Conservation (phyloP, 2,888 invertebrate species). For the Ophion ellenae region DNA sequence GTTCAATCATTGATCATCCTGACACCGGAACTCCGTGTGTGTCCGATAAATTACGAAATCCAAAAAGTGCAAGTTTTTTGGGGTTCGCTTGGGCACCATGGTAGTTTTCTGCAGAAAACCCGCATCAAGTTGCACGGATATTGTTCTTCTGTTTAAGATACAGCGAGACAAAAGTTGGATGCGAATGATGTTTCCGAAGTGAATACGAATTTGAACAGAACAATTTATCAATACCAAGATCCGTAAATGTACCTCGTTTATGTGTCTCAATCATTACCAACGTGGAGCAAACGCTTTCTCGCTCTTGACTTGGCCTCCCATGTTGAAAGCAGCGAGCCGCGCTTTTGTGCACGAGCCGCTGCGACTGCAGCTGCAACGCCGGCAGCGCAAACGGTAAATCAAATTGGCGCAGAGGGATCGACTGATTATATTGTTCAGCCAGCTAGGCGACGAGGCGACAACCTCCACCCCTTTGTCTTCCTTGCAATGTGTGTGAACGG, state of each 20-base stretch:
- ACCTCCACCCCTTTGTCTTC: constrained; percentile 35
- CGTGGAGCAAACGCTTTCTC: background rate
- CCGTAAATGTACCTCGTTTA: background rate
- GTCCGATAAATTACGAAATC: background rate
- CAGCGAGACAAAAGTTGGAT: background rate
- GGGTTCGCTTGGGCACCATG: background rate
- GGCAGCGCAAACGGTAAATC: constrained; percentile 60
- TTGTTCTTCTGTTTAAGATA: background rate
- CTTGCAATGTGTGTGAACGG: constrained; percentile 30
- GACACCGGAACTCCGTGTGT: constrained; percentile 16
- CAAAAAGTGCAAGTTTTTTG: background rate
- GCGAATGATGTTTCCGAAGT: background rate
- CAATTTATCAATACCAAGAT: background rate
- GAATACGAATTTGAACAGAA: background rate
- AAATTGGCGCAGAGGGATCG: constrained; percentile 65
- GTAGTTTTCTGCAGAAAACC: background rate
- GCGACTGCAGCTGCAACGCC: constrained; percentile 25
- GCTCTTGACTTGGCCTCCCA: background rate
- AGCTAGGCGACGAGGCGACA: constrained; percentile 36
- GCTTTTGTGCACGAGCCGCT: constrained; percentile 28
- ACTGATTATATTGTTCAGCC: constrained; percentile 74
- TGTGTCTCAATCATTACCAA: constrained; percentile 7
- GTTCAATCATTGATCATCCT: constrained; percentile 52
- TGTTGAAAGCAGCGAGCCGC: constrained; percentile 12
- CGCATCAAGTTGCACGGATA: background rate